Base-by-base conservation (phyloP, 2,113 vertebrate species). In the Apodemus sylvaticus region DNA sequence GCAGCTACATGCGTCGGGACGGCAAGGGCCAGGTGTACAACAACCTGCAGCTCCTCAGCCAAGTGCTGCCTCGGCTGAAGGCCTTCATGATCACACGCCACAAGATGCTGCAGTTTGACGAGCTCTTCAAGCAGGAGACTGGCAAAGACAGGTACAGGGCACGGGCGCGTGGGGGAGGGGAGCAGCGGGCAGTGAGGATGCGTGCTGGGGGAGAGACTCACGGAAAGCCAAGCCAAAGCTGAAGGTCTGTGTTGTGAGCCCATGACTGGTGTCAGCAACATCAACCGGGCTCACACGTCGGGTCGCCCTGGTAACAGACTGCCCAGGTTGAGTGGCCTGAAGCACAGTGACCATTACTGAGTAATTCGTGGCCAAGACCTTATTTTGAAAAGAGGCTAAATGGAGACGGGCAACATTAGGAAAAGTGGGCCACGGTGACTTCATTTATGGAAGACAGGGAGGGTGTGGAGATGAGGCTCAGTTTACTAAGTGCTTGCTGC, bases 81-180 rank as follows among this genome's bases (percentile, higher is more conserved):
- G 99, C 99, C 83, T 99, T 99, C 97, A 99, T 99, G 99, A 99
- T 99, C 98, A 99, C 99, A 68, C 99, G 99, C 97, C 99, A 99
- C 98, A 99, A 99, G 98, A 99, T 99, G 99, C 99, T 99, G 97
- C 99, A 99, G 71, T 99, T 99, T 31, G 99, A 99, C 39, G 99
- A 99, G 39, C 99, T 99, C 94, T 99, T 99, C 98, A 99, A 99
- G 98, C 99, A 96, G 93, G 99, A 99, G 98, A 99, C 99, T 0
- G 99, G 99, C 78, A 99, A 99, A 97, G 99, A 99, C 99, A 99
- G 99, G 99, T 99, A 98, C 93, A 53, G 83, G 68, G 86, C 8
- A 19, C 91, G 20, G 45, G 45, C 45, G 45, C 45, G 45, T n/a
- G 45, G 45, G 45, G 45, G 4, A 4, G 51, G 39, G 68, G 17